phyloP scores from a whole-genome alignment of 1,140 invertebrate species.

The Trichomalopsis sarcophagae region DNA sequence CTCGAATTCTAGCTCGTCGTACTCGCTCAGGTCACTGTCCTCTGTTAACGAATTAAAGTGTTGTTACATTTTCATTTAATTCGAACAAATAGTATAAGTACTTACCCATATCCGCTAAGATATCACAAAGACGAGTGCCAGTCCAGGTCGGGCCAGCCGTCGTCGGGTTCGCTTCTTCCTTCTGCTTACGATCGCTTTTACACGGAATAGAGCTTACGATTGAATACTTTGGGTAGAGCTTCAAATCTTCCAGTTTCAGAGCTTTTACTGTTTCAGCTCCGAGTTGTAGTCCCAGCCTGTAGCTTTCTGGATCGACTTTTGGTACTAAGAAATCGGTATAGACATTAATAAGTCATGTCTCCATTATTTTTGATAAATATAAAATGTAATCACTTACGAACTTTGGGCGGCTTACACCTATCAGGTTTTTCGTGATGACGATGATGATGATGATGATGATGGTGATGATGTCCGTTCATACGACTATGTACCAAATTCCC shows the following conservation, averaged over 20 bases:
- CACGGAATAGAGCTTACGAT: constrained; percentile 36
- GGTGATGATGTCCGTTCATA: neutral
- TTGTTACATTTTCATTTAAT: neutral
- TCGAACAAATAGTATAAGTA: neutral
- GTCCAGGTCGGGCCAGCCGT: neutral
- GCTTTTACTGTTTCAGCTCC: neutral
- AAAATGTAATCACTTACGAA: neutral
- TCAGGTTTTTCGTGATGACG: neutral
- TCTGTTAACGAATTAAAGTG: neutral
- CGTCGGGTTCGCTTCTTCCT: neutral
- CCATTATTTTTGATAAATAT: too few species aligned
- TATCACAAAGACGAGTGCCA: constrained; percentile 11
- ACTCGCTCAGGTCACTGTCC: neutral
- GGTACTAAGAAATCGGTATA: neutral
- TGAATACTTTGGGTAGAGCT: constrained; percentile 17
- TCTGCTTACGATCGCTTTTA: neutral
- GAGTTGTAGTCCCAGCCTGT: constrained; percentile 15
- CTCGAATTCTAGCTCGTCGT: neutral
- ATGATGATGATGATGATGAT: neutral
- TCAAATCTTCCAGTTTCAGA: constrained; percentile 10
- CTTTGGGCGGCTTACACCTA: constrained; percentile 9
- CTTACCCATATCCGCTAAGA: constrained; percentile 11
- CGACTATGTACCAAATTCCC: neutral
- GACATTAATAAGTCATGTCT: too few species aligned
- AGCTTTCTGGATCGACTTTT: constrained; percentile 1